Evolutionary conservation across 1,140 invertebrate species (phyloP), one percentile per base, ranked within the genome.

Genomic region (Drosophila quadrilineata): DNA sequence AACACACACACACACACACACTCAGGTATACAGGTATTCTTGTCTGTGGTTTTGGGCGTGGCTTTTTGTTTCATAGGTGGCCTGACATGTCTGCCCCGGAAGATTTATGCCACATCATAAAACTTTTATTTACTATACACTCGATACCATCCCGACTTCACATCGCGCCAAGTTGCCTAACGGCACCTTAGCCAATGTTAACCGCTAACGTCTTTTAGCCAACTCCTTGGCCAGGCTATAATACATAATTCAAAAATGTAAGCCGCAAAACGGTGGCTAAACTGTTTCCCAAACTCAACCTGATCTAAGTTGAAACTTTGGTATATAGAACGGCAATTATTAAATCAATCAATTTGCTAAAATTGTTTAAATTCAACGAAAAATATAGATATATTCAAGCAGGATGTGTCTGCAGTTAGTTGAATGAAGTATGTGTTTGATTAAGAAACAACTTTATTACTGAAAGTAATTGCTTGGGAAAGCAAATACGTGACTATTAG

Each of bases 71-170:
- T 58, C 52, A 6, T 9, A 26, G 35, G 36, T 62, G 48, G 60
- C 8, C 43, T 31, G 63, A 58, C 62, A 35, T 65, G 62, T 16
- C 54, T 33, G 46, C 38, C 43, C n/a, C 28, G 12, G 16, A 28
- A 53, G 60, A 67, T 76, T 76, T 71, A 71, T 76, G 62, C 40
- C 50, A 8, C 19, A 57, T 69, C 74, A 48, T 77, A 77, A 60
- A 77, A 58, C 8, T 45, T 52, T 6, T 48, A 28, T 41, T 38
- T 52, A 65, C n/a, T n/a, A n/a, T n/a, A n/a, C n/a, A n/a, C 38
- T 58, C 57, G 43, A 38, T 60, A n/a, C 14, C 12, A 36, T 52
- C 46, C 64, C 52, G 16, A 17, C 16, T 54, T 50, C 40, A 64
- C 43, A 29, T 38, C 46, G 24, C 29, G 67, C 12, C 24, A 10